Conservation (phyloP, 1,140 invertebrate genomes). For the Colletes gigas region DNA sequence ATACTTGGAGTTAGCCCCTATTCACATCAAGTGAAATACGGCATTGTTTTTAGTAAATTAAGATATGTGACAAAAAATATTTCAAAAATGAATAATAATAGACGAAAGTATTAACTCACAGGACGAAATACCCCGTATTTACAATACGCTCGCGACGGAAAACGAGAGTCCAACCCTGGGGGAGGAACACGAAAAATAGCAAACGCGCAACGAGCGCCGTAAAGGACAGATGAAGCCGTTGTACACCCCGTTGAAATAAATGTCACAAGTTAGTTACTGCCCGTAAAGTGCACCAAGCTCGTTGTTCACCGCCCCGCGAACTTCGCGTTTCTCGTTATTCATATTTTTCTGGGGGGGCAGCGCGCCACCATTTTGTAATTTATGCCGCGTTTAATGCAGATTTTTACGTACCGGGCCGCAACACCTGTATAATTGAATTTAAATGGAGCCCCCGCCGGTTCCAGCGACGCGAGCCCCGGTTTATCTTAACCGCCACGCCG, state of each 20-base stretch:
- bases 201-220: conserved; percentile 34
- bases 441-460: conserved; percentile 33
- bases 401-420: conserved; percentile 48
- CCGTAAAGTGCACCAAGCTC: conserved; percentile 51
- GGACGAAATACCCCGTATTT: too few relatives aligned
- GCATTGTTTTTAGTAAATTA: too few relatives aligned
- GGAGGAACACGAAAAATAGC: conserved; percentile 42
- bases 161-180: conserved; percentile 30
- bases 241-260: conserved; percentile 58
- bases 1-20: too few relatives aligned
- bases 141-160: conserved; percentile 17
- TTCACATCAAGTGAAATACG: too few relatives aligned
- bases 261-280: conserved; percentile 65
- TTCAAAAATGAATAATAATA: too few relatives aligned
- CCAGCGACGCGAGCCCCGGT: not conserved
- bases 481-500: conserved; percentile 6
- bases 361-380: conserved; percentile 43
- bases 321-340: conserved; percentile 59
- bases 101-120: too few relatives aligned
- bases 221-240: conserved; percentile 62
- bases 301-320: conserved; percentile 55
- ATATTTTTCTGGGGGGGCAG: conserved; percentile 45
- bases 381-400: conserved; percentile 56
- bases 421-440: conserved; percentile 61
- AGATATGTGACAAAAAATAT: too few relatives aligned